Evolutionary conservation across 2,888 invertebrate genomes (phyloP).

Genomic region (Cylloceria caligata): DNA sequence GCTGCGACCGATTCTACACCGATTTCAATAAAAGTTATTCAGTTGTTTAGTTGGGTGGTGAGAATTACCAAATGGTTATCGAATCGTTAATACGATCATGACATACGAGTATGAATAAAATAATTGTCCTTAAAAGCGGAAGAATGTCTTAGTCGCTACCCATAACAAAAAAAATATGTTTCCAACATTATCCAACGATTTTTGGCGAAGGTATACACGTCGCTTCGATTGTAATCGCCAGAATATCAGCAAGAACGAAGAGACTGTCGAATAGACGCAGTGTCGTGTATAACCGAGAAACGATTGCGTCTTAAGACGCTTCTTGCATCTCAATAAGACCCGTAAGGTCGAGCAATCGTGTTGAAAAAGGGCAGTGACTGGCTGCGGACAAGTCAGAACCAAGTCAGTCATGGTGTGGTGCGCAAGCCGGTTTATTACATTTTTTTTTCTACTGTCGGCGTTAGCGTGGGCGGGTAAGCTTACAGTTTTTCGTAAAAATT

Average conservation of each 20-base stretch:
- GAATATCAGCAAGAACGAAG: not conserved
- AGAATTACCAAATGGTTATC: not conserved
- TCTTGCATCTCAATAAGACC: slow-evolving; percentile 79
- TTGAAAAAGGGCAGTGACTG: slow-evolving; percentile 81
- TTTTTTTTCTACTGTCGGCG: slow-evolving; percentile 65
- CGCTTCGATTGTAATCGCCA: not conserved
- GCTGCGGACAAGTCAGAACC: slow-evolving; percentile 75
- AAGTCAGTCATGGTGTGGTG: slow-evolving; percentile 76
- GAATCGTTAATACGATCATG: not conserved
- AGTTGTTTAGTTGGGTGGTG: not conserved
- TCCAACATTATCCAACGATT: not conserved
- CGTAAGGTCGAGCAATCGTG: slow-evolving; percentile 81
- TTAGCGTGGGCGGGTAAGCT: slow-evolving; percentile 64
- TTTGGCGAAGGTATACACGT: not conserved
- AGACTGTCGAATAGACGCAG: slow-evolving; percentile 13
- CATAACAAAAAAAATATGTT: not conserved
- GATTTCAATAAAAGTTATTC: slow-evolving; percentile 23
- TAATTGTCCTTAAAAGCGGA: not conserved
- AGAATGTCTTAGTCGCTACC: not conserved
- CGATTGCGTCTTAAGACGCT: slow-evolving; percentile 70
- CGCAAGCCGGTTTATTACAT: slow-evolving; percentile 64
- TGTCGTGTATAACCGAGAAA: slow-evolving; percentile 60
- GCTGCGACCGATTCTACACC: slow-evolving; percentile 47
- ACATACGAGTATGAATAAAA: slow-evolving; percentile 21
- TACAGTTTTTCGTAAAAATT: not conserved